Base-by-base conservation (phyloP, 2,113 vertebrate species). In the Narcine bancroftii region DNA sequence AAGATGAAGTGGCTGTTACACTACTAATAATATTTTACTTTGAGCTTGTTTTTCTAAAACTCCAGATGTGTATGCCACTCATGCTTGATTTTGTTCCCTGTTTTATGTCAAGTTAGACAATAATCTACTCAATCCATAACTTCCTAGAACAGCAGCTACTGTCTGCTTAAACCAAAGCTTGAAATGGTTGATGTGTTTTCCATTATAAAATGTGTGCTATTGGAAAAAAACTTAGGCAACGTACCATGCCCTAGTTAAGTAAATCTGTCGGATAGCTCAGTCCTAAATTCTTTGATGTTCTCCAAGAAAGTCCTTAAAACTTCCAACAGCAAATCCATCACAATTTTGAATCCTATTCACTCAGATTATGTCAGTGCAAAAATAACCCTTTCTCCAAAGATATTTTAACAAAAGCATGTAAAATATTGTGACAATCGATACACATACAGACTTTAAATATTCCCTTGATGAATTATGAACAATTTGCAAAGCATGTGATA, bases 1-100 rank as follows among this genome's bases (percentile, higher is more conserved):
- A 83, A 83, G 47, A 83, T 83, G 79, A 83, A 83, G 47, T 83
- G 79, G 79, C 33, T 83, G 13, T 53, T 83, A 33, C 79, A 56
- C 50, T 26, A 53, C 10, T 83, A 53, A 83, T 83, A 29, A 53
- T 11, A 83, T 53, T 53, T 83, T 83, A 83, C 42, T 83, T 81
- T 83, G 79, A 83, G 47, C 26, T 83, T 53, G 79, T 2, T 33
- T 83, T 83, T 83, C 79, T 47, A 83, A 47, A 83, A 3, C 79
- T 83, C 47, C 79, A 83, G 47, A 83, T 53, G 79, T 53, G 45
- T 29, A 50, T 83, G 47, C 47, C 47, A 15, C 47, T 83, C 53
- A 83, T 15, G 47, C 15, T 83, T 53, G 79, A 83, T 83, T 33
- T 83, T 53, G 47, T 53, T 50, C 29, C 47, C 79, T 56, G 79